Conservation (phyloP, 1,140 invertebrate genomes). For the Himalopsyche phryganea region DNA sequence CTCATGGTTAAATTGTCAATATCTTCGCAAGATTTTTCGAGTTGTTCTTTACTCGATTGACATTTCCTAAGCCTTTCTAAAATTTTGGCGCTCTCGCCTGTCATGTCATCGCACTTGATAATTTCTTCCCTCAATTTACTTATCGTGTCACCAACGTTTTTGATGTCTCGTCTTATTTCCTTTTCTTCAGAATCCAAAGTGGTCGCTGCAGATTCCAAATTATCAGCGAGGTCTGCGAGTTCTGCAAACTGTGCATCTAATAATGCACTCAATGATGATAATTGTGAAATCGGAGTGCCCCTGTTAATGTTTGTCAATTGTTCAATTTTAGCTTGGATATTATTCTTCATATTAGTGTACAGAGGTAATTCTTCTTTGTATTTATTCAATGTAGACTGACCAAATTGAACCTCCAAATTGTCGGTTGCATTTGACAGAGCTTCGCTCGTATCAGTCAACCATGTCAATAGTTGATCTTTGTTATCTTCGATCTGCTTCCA, state of each 20-base stretch:
- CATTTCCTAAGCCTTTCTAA: constrained; percentile 73
- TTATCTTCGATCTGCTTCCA: constrained; percentile 89
- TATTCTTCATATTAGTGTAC: constrained; percentile 70
- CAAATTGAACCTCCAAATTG: constrained; percentile 76
- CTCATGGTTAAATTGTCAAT: constrained; percentile 66
- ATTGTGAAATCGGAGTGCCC: constrained; percentile 63
- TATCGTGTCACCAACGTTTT: constrained; percentile 64
- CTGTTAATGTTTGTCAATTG: constrained; percentile 79
- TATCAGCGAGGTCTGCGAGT: constrained; percentile 68
- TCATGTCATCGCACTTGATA: constrained; percentile 87
- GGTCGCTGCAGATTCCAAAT: constrained; percentile 69
- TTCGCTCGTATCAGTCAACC: constrained; percentile 78
- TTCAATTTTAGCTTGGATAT: constrained; percentile 72
- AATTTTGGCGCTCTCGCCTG: constrained; percentile 81
- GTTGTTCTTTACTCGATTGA: constrained; percentile 64
- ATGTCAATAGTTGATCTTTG: constrained; percentile 76
- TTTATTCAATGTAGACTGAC: constrained; percentile 71
- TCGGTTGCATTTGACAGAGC: constrained; percentile 69
- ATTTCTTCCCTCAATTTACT: constrained; percentile 78
- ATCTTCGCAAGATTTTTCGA: constrained; percentile 61
- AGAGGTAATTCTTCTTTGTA: constrained; percentile 83
- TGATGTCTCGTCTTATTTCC: constrained; percentile 66
- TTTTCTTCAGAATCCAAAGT: constrained; percentile 72
- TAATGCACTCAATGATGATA: constrained; percentile 65
- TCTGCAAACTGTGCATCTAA: constrained; percentile 76